These are phyloP conservation scores for Dione juno DNA, from an alignment of 2,888 invertebrate species.

Conservation along the genomic window DNA sequence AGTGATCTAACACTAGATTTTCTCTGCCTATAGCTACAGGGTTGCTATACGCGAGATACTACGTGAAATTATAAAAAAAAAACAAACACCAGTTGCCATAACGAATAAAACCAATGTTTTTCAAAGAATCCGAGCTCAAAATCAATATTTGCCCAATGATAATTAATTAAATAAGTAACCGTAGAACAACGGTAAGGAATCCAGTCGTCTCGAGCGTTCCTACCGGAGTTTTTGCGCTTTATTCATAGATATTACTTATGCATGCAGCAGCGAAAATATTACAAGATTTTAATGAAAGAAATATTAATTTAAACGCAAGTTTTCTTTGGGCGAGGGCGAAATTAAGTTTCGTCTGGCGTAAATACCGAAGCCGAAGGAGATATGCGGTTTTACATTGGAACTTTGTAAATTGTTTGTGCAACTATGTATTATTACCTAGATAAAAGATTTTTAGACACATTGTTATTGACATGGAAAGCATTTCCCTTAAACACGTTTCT, in stretches of 20 bases:
- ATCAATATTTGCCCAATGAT: constrained; percentile 42
- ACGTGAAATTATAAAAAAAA: not conserved
- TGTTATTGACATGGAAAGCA: too few relatives aligned
- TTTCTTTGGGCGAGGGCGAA: constrained; percentile 74
- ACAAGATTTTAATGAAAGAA: constrained; percentile 85
- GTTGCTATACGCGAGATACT: not conserved
- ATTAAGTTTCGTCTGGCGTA: constrained; percentile 67
- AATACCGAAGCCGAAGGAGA: constrained; percentile 48
- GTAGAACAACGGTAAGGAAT: constrained; percentile 23
- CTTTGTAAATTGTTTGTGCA: constrained; percentile 30
- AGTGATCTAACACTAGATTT: not conserved
- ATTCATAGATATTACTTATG: constrained; percentile 84
- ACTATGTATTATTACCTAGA: not conserved
- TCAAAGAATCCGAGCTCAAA: not conserved
- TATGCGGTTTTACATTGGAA: constrained; percentile 53
- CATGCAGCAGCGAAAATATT: constrained; percentile 84
- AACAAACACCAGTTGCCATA: not conserved
- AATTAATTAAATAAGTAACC: constrained; percentile 52
- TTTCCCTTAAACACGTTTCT: too few relatives aligned
- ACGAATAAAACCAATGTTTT: not conserved
- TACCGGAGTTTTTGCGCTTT: constrained; percentile 68
- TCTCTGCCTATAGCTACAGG: not conserved
- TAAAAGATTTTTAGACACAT: too few relatives aligned
- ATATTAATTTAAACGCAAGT: constrained; percentile 83
- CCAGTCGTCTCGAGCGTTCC: constrained; percentile 18